Evolutionary conservation across 2,797 vertebrate species (phyloP).

Genomic region (Liparis tanakae): DNA sequence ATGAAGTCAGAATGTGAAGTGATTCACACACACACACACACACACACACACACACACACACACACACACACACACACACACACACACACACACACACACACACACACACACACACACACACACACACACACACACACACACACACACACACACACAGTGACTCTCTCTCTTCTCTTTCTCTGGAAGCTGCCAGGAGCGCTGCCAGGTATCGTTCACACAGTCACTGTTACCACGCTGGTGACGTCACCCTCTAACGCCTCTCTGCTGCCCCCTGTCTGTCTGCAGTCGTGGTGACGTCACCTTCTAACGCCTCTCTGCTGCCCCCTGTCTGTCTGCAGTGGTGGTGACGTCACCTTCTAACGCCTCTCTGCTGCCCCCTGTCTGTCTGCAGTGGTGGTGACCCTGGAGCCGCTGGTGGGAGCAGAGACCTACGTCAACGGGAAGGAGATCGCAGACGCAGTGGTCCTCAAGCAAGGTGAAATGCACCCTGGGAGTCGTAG

Average conservation of each 20-base stretch:
- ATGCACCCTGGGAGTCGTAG: neutral
- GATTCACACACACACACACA: too few relatives aligned
- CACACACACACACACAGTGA: neutral
- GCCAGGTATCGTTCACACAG: neutral
- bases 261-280: too few relatives aligned
- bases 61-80: too few relatives aligned
- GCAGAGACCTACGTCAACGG: conserved; percentile 90
- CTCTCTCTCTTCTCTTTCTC: conserved; percentile 1
- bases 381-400: conserved; percentile 82
- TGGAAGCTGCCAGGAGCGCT: neutral
- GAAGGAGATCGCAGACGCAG: conserved; percentile 83
- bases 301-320: neutral
- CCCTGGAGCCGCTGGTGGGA: conserved; percentile 85
- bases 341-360: neutral
- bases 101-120: too few relatives aligned
- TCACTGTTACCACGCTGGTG: neutral
- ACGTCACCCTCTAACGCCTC: neutral
- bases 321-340: too few relatives aligned
- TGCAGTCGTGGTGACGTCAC: neutral
- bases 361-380: neutral
- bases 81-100: too few relatives aligned
- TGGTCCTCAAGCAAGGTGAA: conserved; percentile 85
- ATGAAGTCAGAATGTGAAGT: too few relatives aligned
- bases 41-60: too few relatives aligned
- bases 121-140: too few relatives aligned